Base-by-base conservation (phyloP, 2,888 invertebrate genomes). In the Prosapia bicincta region DNA sequence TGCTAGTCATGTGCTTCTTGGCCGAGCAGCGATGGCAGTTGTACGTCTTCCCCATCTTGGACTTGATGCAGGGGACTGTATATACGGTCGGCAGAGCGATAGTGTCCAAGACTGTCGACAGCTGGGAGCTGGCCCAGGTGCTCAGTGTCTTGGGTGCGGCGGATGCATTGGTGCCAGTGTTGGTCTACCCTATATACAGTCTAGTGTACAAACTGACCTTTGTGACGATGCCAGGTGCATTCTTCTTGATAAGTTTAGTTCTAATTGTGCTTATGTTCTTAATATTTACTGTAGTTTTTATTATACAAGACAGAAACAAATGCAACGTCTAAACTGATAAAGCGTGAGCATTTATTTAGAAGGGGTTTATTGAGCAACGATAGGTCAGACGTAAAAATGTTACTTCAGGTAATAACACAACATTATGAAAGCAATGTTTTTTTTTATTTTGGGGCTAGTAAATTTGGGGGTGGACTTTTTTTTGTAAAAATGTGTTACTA, bases 181-280 rank as follows among this genome's bases (percentile, higher is more conserved):
- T 78, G 30, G 78, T 77, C 26, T 77, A 78, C 69, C 80, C 80
- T 3, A 26, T 80, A 15, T 80, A 80, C 75, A 78, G 77, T 54
- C 75, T 74, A 32, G 77, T 80, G 0, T 80, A 80, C 67, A 77
- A 76, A 20, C 43, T 76, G 32, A 80, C 80, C 9, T 71, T 79
- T 15, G 67, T 71, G n/a, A 71, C 67, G 15, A 72, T 80, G 20
- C 77, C 80, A 1, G 80, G 80, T 38, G 79, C 80, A 9, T 80
- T 80, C 65, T 80, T 80, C 69, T 66, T 79, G 24, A 70, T 80
- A 2, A 72, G 78, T 38, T 73, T 68, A n/a, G 26, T 74, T 54
- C 13, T 54, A 54, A 20, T 20, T 20, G 20, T 20, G 3, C 3
- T 54, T 54, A 54, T 20, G 20, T 54, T 54, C 20, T 54, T 54